Evolutionary conservation across 1,140 invertebrate genomes (phyloP).

Genomic region (Daktulosphaira vitifoliae): DNA sequence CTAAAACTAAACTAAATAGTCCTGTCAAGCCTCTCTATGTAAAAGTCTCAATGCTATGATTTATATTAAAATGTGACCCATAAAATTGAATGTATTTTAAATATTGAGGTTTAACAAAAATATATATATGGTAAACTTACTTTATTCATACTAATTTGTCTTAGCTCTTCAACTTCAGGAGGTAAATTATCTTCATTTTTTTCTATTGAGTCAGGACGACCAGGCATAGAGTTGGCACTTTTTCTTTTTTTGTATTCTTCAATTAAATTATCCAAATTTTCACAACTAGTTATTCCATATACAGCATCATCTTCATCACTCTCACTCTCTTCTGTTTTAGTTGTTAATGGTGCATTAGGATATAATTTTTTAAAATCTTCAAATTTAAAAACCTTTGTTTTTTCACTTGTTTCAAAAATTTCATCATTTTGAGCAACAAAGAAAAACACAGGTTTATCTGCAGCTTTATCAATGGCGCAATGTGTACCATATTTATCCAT

Average conservation of each 20-base stretch:
- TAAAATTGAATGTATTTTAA: no score
- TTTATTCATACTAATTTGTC: constrained; percentile 67
- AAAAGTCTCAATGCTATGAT: no score
- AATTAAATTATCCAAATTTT: constrained; percentile 45
- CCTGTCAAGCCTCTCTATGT: no score
- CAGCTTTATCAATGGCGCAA: constrained; percentile 50
- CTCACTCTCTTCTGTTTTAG: constrained; percentile 18
- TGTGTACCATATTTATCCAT: constrained; percentile 51
- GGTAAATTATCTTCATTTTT: constrained; percentile 46
- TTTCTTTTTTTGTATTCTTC: constrained; percentile 55
- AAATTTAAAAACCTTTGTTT: constrained; percentile 6
- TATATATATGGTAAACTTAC: constrained; percentile 43
- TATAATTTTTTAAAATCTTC: constrained; percentile 23
- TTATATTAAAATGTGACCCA: no score
- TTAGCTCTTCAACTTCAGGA: constrained; percentile 66
- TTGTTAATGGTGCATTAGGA: constrained; percentile 23
- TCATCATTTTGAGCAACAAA: constrained; percentile 56
- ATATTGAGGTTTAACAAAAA: no score
- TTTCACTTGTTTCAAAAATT: constrained; percentile 45
- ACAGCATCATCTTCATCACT: constrained; percentile 40
- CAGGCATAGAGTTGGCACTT: constrained; percentile 49
- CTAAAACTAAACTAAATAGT: no score
- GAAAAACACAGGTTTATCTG: constrained; percentile 55
- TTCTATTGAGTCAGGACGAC: constrained; percentile 37
- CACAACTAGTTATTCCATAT: constrained; percentile 47